phyloP scores from a whole-genome alignment of 2,888 invertebrate species.

The Apamea sordens region DNA sequence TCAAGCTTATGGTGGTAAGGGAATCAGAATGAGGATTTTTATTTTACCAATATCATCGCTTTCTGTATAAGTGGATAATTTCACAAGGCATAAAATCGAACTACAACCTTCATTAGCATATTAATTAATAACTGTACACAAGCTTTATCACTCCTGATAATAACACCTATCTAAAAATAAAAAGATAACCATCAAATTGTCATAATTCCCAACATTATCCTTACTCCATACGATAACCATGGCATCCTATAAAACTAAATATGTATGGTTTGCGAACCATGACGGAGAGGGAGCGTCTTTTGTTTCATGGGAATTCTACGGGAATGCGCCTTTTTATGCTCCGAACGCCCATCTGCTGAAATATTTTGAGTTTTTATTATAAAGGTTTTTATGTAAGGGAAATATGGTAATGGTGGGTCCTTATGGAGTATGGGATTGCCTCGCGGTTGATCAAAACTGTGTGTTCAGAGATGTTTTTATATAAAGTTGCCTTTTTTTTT shows the following conservation, averaged over 20 bases:
- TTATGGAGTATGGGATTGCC: neutral
- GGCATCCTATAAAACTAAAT: conserved; percentile 64
- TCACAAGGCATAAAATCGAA: neutral
- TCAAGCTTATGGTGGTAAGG: no score
- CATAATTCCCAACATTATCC: conserved; percentile 60
- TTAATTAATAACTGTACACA: neutral
- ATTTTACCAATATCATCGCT: neutral
- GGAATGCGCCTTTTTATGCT: conserved; percentile 57
- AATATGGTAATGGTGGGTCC: conserved; percentile 20
- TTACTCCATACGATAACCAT: conserved; percentile 51
- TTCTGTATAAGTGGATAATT: neutral
- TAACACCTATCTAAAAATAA: conserved; percentile 2
- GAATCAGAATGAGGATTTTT: neutral
- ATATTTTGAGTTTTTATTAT: conserved; percentile 41
- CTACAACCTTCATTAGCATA: neutral
- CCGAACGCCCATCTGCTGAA: conserved; percentile 50
- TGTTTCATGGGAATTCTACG: conserved; percentile 65
- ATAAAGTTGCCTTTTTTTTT: neutral
- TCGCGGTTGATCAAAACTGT: neutral
- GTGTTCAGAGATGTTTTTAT: neutral
- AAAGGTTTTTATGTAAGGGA: conserved; percentile 15
- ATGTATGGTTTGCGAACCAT: conserved; percentile 56
- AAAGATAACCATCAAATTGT: conserved; percentile 29
- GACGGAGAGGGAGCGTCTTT: conserved; percentile 54
- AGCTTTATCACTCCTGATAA: neutral